These are phyloP conservation scores for Alosa alosa DNA, from an alignment of 2,113 vertebrate genomes.

Conservation along the genomic window DNA sequence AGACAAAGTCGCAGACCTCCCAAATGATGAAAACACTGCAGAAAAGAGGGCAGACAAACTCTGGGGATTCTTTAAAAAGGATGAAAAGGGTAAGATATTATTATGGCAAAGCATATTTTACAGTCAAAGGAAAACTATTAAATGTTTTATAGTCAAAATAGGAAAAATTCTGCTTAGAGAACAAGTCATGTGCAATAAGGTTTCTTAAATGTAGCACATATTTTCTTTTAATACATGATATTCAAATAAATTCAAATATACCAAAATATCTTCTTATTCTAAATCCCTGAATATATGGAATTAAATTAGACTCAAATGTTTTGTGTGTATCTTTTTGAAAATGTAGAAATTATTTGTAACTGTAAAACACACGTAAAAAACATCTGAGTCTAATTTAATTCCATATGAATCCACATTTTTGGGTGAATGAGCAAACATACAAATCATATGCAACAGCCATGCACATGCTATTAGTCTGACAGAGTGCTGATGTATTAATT, in stretches of 20 bases:
- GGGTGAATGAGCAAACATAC: background rate
- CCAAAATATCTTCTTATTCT: background rate
- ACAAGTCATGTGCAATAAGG: no score
- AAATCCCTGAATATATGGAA: background rate
- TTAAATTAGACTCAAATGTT: background rate
- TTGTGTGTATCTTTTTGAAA: background rate
- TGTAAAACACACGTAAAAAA: no score
- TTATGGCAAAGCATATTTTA: background rate
- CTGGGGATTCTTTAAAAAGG: slow-evolving; percentile 63
- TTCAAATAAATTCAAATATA: background rate
- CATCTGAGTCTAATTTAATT: no score
- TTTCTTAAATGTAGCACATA: no score
- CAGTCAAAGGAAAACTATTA: background rate
- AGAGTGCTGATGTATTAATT: no score
- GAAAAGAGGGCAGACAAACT: slow-evolving; percentile 69
- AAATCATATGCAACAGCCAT: background rate
- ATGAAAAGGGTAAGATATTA: slow-evolving; percentile 58
- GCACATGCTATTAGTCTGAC: background rate
- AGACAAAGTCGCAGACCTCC: slow-evolving; percentile 47
- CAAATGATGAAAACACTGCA: slow-evolving; percentile 62
- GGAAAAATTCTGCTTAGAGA: no score
- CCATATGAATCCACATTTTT: background rate
- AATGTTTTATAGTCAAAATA: background rate
- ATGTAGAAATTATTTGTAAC: no score
- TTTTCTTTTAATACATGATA: background rate